Percentiles rank a stretch among this genome's conserved stretches.
Conservation (phyloP, 2,888 invertebrate species). For the Norana najaformis region DNA sequence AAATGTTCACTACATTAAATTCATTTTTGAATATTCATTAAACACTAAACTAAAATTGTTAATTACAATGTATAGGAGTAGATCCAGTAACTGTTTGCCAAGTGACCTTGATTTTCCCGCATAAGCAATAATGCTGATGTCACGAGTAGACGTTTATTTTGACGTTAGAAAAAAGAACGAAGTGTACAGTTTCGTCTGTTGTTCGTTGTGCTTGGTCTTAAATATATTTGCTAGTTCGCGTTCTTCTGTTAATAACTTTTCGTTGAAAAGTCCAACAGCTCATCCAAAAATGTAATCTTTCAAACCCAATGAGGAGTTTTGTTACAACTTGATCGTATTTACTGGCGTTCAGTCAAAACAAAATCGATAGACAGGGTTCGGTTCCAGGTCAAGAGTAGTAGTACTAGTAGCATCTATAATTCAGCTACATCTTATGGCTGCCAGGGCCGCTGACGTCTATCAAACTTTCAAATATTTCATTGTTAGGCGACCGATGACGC, state of each 20-base stretch:
- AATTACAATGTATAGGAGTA: not conserved
- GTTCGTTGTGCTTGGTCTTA: too few species aligned
- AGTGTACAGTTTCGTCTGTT: not conserved
- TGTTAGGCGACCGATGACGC: too few species aligned
- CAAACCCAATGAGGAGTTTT: too few species aligned
- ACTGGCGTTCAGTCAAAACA: not conserved
- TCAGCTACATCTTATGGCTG: too few species aligned
- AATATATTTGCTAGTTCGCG: not conserved
- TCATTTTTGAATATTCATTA: not conserved
- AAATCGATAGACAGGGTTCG: too few species aligned
- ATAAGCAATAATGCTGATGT: not conserved
- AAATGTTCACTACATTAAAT: not conserved
- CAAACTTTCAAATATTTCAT: too few species aligned
- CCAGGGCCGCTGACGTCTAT: too few species aligned
- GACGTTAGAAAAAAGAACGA: not conserved
- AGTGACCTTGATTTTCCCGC: conserved; percentile 6
- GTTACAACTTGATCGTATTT: not conserved
- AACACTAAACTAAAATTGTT: not conserved
- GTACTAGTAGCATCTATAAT: too few species aligned
- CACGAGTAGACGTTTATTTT: not conserved
- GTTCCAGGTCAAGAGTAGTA: too few species aligned
- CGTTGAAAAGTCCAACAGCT: not conserved
- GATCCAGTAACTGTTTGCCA: not conserved
- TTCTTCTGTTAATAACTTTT: not conserved
- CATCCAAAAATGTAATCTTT: too few species aligned